Percentiles rank a stretch among this genome's conserved stretches.
Evolutionary conservation across 2,113 vertebrate species (phyloP).

Genomic region (Psephotus haematonotus): DNA sequence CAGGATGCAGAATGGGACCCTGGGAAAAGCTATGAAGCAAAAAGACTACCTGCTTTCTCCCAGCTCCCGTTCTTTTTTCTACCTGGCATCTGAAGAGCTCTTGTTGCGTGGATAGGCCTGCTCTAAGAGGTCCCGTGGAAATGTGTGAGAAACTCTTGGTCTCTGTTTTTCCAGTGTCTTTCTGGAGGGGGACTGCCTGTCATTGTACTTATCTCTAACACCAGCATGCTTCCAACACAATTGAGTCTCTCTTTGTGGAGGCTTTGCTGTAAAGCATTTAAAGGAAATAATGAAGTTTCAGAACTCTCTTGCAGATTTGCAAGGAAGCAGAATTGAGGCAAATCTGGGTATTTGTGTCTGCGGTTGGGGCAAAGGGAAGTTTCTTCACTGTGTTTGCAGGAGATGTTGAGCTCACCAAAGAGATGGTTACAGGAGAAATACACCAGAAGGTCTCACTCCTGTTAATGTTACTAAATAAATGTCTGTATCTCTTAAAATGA

Average conservation of each 20-base stretch:
- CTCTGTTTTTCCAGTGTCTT: not conserved
- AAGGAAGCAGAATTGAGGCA: not conserved
- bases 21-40: not conserved
- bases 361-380: not conserved
- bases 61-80: not conserved
- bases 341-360: not conserved
- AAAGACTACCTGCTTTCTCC: not conserved
- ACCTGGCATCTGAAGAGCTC: not conserved
- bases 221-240: rapidly evolving
- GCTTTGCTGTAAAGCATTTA: not conserved
- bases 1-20: not conserved
- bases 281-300: not conserved
- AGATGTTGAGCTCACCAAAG: not conserved
- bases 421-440: not conserved
- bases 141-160: not conserved
- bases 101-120: not conserved
- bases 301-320: not conserved
- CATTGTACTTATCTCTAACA: not conserved
- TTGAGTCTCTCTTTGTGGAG: not conserved
- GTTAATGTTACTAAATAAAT: not conserved
- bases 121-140: not conserved
- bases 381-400: not conserved
- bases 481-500: not conserved
- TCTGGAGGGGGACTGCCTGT: not conserved
- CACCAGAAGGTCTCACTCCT: not conserved